phyloP scores from a whole-genome alignment of 2,888 invertebrate genomes.

The Caenorhabditis sp. region DNA sequence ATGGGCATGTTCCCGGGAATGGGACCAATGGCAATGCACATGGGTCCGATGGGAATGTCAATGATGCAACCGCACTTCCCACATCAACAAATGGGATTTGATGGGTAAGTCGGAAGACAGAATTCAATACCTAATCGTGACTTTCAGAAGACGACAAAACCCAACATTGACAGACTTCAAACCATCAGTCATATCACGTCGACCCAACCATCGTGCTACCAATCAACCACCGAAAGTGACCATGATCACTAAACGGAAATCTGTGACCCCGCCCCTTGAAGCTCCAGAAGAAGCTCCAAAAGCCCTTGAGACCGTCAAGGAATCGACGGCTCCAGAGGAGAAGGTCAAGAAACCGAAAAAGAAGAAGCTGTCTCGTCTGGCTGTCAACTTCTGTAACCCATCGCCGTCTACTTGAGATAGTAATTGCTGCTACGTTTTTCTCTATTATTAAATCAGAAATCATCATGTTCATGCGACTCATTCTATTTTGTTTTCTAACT shows the following conservation, averaged over 20 bases:
- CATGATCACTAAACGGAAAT: slow-evolving; percentile 16
- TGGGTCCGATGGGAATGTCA: slow-evolving; percentile 18
- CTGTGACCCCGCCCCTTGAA: slow-evolving; percentile 7
- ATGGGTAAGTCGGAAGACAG: not conserved
- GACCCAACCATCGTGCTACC: slow-evolving; percentile 5
- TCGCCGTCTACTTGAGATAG: slow-evolving; percentile 11
- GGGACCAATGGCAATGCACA: slow-evolving; percentile 1
- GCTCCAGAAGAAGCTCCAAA: slow-evolving; percentile 9
- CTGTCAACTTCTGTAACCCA: slow-evolving; percentile 38
- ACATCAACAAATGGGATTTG: not conserved
- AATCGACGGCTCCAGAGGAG: not conserved
- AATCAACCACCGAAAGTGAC: slow-evolving; percentile 40
- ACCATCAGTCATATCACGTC: slow-evolving; percentile 44
- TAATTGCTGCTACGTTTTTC: slow-evolving; percentile 1
- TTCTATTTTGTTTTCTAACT: not conserved
- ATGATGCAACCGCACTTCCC: not conserved
- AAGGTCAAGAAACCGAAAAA: slow-evolving; percentile 41
- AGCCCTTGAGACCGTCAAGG: not conserved
- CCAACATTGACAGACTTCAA: slow-evolving; percentile 62
- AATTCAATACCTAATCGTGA: not conserved
- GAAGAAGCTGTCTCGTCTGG: slow-evolving; percentile 62
- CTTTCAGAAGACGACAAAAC: slow-evolving; percentile 41
- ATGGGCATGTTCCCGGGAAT: slow-evolving; percentile 7
- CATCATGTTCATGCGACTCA: slow-evolving; percentile 9
- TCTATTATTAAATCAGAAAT: too few relatives aligned